Evolutionary conservation across 2,888 invertebrate genomes (phyloP).

Genomic region (Cantharis rustica): DNA sequence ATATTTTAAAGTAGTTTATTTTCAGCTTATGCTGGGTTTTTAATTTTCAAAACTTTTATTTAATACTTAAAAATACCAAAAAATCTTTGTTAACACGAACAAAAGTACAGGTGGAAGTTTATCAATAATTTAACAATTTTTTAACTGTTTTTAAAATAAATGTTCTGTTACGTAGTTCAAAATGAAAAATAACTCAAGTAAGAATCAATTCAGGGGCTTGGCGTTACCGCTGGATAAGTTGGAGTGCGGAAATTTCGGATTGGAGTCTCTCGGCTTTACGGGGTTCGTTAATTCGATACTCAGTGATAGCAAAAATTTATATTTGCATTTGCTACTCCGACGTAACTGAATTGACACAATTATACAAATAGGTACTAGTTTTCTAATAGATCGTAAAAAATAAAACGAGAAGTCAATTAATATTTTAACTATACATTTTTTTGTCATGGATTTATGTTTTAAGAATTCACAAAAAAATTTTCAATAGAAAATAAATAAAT

Average conservation of each 20-base stretch:
- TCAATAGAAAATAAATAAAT: too few species aligned
- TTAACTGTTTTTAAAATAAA: not conserved
- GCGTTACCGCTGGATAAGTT: not conserved
- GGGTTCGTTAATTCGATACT: not conserved
- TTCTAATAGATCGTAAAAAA: not conserved
- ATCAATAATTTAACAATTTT: not conserved
- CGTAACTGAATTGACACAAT: not conserved
- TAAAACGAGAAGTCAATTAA: too few species aligned
- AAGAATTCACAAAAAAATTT: too few species aligned
- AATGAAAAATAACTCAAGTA: not conserved
- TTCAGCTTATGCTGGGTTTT: not conserved
- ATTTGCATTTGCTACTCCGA: not conserved
- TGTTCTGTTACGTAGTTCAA: not conserved
- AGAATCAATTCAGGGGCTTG: not conserved
- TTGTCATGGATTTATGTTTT: too few species aligned
- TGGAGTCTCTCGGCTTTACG: not conserved
- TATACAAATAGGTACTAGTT: not conserved
- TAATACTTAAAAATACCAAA: not conserved
- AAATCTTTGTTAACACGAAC: not conserved
- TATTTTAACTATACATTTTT: too few species aligned
- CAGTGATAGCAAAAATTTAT: not conserved
- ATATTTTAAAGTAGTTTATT: conserved; percentile 8
- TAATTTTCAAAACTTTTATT: not conserved
- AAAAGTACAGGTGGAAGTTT: not conserved
- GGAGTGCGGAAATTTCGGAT: not conserved